A percentile compares a stretch with the other conserved stretches of the same genome.
Evolutionary conservation across 2,113 vertebrate genomes (phyloP).

Genomic region (Phaethon lepturus): DNA sequence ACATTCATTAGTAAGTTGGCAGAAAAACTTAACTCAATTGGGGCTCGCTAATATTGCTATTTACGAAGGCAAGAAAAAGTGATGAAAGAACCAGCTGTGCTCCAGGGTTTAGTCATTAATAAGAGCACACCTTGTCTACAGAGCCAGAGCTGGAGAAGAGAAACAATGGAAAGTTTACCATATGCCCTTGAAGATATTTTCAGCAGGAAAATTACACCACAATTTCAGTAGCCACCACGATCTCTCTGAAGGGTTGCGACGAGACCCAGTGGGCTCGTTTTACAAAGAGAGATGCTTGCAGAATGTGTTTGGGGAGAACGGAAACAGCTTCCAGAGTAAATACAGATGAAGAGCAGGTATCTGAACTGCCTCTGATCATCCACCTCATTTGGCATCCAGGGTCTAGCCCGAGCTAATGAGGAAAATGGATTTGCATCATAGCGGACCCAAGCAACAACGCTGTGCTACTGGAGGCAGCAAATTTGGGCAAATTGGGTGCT

Average conservation of each 20-base stretch:
- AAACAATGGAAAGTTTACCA: fast-evolving
- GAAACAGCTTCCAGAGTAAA: background rate
- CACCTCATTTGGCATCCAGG: background rate
- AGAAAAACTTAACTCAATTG: background rate
- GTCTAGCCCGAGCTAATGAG: background rate
- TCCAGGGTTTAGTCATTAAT: background rate
- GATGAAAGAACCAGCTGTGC: background rate
- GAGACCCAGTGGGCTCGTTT: background rate
- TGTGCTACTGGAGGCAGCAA: background rate
- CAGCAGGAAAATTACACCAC: background rate
- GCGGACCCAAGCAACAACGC: background rate
- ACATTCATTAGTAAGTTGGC: background rate
- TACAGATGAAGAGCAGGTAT: background rate
- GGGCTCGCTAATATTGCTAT: background rate
- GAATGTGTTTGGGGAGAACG: background rate
- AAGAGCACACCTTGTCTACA: background rate
- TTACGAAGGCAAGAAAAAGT: background rate
- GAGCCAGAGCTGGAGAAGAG: background rate
- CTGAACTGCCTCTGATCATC: background rate
- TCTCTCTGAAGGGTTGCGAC: background rate
- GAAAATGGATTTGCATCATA: background rate
- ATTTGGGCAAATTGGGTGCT: background rate
- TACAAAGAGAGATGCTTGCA: background rate
- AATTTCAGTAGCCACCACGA: background rate
- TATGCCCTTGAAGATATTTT: background rate